Evolutionary conservation across 2,888 invertebrate species (phyloP).

Genomic region (Alcis repandata): DNA sequence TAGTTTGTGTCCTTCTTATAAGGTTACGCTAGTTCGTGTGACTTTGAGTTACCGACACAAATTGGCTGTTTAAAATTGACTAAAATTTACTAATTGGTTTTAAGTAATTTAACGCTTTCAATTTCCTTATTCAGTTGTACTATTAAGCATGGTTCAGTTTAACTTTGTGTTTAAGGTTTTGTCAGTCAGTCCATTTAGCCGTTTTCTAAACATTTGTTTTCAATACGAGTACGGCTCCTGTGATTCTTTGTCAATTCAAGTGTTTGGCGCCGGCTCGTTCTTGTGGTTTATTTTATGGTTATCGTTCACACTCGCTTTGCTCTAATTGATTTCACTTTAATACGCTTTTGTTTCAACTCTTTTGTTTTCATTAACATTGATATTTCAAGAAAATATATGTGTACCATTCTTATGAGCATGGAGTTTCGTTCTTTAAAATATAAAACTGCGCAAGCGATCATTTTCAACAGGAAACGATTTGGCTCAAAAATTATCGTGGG

Average conservation of each 20-base stretch:
- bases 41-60: conserved; percentile 34
- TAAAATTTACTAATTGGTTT: conserved; percentile 2
- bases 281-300: conserved; percentile 53
- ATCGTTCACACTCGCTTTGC: conserved; percentile 53
- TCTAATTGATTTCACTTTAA: conserved; percentile 58
- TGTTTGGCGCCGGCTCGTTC: conserved; percentile 59
- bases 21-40: conserved; percentile 37
- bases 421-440: no score
- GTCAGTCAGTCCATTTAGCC: conserved; percentile 30
- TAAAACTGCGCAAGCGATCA: conserved; percentile 3
- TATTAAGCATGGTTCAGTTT: conserved; percentile 2
- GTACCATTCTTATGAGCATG: no score
- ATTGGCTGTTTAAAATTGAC: conserved; percentile 36
- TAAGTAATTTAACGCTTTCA: conserved; percentile 26
- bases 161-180: conserved; percentile 4
- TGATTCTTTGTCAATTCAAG: conserved; percentile 76
- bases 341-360: conserved; percentile 49
- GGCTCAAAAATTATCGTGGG: conserved; percentile 24
- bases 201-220: conserved; percentile 50
- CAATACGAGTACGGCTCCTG: conserved; percentile 49
- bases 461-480: conserved; percentile 18
- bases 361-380: conserved; percentile 31
- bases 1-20: conserved; percentile 35
- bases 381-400: not conserved
- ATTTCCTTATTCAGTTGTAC: conserved; percentile 26